Percentiles rank a stretch among this genome's conserved stretches.
phyloP scores from a whole-genome alignment of 2,797 vertebrate species.

The Toxotes lorentzi region DNA sequence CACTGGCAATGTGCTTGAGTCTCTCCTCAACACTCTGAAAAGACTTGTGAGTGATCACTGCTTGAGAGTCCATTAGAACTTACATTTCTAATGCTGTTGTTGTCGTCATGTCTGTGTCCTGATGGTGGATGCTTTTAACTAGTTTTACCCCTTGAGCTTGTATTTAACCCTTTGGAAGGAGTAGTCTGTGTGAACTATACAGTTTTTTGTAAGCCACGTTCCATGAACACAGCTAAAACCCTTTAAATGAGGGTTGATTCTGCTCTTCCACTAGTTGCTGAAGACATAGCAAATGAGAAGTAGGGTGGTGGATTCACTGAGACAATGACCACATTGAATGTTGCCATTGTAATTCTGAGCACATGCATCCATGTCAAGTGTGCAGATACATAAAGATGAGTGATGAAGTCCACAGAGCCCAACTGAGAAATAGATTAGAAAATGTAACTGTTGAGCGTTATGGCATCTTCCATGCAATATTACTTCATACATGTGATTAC shows the following conservation, averaged over 20 bases:
- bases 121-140: neutral
- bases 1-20: neutral
- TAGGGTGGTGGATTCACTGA: neutral
- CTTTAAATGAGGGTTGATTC: neutral
- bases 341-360: conserved; percentile 21
- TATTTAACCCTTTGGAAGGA: neutral
- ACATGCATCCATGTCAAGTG: conserved; percentile 1
- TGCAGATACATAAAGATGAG: conserved; percentile 9
- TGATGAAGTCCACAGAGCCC: conserved; percentile 1
- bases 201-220: neutral
- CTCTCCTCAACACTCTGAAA: neutral
- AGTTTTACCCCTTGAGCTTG: neutral
- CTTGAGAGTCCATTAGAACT: neutral
- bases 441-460: neutral
- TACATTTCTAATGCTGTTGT: neutral
- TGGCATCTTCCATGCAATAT: neutral
- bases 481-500: neutral
- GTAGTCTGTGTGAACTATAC: neutral
- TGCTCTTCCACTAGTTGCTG: neutral
- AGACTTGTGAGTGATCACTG: neutral
- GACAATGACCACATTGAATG: no score
- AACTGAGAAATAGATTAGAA: neutral
- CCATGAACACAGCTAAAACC: neutral
- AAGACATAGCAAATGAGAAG: neutral
- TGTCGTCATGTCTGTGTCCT: conserved; percentile 1